Conservation (phyloP, 2,888 invertebrate species). For the Drosophila mulleri region DNA sequence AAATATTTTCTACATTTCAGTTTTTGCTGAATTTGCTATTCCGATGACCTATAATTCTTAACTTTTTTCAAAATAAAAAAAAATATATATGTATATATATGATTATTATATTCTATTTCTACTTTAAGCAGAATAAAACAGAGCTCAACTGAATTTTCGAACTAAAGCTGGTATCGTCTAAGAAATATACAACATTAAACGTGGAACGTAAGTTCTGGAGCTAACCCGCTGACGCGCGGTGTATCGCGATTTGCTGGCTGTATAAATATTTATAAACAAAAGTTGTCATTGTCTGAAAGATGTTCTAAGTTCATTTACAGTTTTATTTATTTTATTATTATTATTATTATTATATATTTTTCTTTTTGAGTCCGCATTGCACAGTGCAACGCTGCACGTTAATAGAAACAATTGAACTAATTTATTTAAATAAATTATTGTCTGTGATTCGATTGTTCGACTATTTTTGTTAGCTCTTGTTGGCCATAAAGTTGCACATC, state of each 20-base stretch:
- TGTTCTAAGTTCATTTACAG: constrained; percentile 54
- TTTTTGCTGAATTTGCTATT: not conserved
- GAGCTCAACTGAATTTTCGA: not conserved
- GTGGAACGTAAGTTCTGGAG: not conserved
- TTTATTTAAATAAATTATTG: not conserved
- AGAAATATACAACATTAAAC: not conserved
- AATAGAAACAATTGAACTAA: not conserved
- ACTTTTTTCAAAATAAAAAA: too few species aligned
- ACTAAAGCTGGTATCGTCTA: not conserved
- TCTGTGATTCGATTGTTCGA: too few species aligned
- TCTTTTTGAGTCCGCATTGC: constrained; percentile 11
- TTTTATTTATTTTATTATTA: not conserved
- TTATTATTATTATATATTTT: not conserved
- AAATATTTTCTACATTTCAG: not conserved
- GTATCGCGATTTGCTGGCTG: constrained; percentile 30
- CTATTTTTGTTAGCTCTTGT: constrained; percentile 25
- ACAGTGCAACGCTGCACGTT: constrained; percentile 29
- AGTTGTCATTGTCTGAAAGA: constrained; percentile 59
- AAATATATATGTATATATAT: too few species aligned
- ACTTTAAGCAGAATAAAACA: not conserved
- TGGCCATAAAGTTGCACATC: constrained; percentile 43
- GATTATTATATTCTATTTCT: too few species aligned
- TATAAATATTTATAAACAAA: constrained; percentile 74
- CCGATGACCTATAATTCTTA: too few species aligned
- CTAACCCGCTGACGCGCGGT: not conserved